Evolutionary conservation across 2,797 vertebrate species (phyloP).

Genomic region (Cryptoblepharus egeriae): DNA sequence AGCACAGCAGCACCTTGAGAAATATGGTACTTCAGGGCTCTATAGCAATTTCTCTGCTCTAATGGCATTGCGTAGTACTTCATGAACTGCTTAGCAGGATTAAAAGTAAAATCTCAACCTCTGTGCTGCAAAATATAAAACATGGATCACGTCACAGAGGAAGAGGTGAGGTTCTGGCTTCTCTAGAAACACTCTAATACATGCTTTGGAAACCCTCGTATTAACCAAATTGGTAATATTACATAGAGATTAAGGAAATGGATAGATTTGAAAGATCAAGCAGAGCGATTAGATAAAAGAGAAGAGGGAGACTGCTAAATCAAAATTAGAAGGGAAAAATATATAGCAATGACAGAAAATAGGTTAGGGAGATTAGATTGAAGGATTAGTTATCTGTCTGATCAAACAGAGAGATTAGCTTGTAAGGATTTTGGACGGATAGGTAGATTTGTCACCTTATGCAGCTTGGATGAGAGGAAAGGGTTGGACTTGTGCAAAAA

Average conservation of each 20-base stretch:
- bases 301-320: neutral
- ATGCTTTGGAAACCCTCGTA: conserved; percentile 3
- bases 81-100: neutral
- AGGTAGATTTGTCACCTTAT: neutral
- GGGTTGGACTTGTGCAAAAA: conserved; percentile 13
- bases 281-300: conserved; percentile 14
- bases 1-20: neutral
- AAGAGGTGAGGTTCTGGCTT: neutral
- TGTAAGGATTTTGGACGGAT: conserved; percentile 15
- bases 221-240: conserved; percentile 26
- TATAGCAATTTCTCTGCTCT: neutral
- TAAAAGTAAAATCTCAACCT: neutral
- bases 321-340: conserved; percentile 5
- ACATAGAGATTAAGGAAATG: conserved; percentile 8
- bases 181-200: neutral
- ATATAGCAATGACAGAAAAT: conserved; percentile 20
- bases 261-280: conserved; percentile 17
- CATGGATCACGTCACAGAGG: neutral
- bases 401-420: conserved; percentile 1
- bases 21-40: neutral
- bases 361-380: conserved; percentile 18
- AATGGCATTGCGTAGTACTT: neutral
- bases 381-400: conserved; percentile 1
- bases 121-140: neutral
- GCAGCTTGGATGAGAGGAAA: neutral